Base-by-base conservation (phyloP, 2,797 vertebrate genomes). In the Percopsis omiscomaycus region DNA sequence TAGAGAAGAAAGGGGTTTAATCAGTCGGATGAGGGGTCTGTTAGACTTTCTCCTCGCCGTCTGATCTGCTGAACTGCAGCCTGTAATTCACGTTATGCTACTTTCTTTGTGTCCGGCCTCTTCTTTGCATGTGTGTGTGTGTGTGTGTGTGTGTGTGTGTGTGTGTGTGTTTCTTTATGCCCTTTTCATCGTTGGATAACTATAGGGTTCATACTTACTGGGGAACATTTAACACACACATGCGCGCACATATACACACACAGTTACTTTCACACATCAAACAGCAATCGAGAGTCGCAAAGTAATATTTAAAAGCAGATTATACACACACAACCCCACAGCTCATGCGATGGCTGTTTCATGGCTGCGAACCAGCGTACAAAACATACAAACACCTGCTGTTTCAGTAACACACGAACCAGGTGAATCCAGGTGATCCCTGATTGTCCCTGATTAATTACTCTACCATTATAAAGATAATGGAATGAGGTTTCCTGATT, bases 181-280 rank as follows among this genome's bases (percentile, higher is more conserved):
- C 16, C 71, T 82, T 85, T 81, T 83, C 82, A 86, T 86, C 86
- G 75, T 16, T 16, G 47, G 50, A 69, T 79, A 83, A 85, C 71
- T 69, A 80, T 46, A 76, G 69, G 66, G 73, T 61, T 72, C 49
- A 58, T 66, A 49, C 44, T 76, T 72, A 46, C 61, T 77, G 50
- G 66, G 73, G 60, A 79, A 27, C 74, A 74, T 73, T 76, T 64
- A 81, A 66, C 79, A 55, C 65, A 32, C 29, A 55, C 69, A 78
- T 42, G 55, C 47, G 46, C 45, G 51, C 4, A 15, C n/a, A 47
- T 48, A 49, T 53, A 48, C 48, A 58, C 32, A 56, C 68, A 59
- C 49, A 58, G n/a, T 69, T 11, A 3, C 46, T 32, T 46, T 2
- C 10, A 49, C 42, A 37, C 57, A 73, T 67, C 67, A 54, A 63